Percentiles rank a stretch among this genome's conserved stretches.
Conservation (phyloP, 2,888 invertebrate genomes). For the Melanostoma mellinum region DNA sequence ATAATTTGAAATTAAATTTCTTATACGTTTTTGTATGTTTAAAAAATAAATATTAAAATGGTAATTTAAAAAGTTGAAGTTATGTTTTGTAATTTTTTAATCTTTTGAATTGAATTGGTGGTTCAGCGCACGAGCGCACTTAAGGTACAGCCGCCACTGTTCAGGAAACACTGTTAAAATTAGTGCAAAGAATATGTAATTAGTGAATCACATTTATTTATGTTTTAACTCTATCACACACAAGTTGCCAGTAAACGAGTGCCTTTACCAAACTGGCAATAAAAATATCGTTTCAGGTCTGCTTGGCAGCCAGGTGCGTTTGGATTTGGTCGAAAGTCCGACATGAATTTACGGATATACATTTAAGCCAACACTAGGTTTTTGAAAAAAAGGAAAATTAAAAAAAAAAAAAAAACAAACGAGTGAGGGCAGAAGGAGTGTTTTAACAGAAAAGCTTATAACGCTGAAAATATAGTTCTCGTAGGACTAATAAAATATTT, state of each 20-base stretch:
- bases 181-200: conserved; percentile 63
- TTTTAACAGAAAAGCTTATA: conserved; percentile 62
- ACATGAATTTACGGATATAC: conserved; percentile 17
- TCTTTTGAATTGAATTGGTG: too few species aligned
- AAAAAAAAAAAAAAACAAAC: background rate
- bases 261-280: conserved; percentile 55
- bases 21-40: too few species aligned
- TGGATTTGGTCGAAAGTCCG: conserved; percentile 44
- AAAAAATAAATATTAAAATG: too few species aligned
- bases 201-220: conserved; percentile 70
- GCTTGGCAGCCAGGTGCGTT: conserved; percentile 59
- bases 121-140: too few species aligned
- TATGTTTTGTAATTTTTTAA: too few species aligned
- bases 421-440: conserved; percentile 33
- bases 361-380: background rate
- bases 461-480: conserved; percentile 72
- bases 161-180: conserved; percentile 35
- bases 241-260: conserved; percentile 9
- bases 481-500: conserved; percentile 73
- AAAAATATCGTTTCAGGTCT: conserved; percentile 59
- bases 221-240: conserved; percentile 53
- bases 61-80: too few species aligned
- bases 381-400: background rate
- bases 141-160: too few species aligned
- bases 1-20: too few species aligned